Percentiles rank a stretch among this genome's conserved stretches.
Conservation (phyloP, 1,140 invertebrate species). For the Harpegnathos saltator region DNA sequence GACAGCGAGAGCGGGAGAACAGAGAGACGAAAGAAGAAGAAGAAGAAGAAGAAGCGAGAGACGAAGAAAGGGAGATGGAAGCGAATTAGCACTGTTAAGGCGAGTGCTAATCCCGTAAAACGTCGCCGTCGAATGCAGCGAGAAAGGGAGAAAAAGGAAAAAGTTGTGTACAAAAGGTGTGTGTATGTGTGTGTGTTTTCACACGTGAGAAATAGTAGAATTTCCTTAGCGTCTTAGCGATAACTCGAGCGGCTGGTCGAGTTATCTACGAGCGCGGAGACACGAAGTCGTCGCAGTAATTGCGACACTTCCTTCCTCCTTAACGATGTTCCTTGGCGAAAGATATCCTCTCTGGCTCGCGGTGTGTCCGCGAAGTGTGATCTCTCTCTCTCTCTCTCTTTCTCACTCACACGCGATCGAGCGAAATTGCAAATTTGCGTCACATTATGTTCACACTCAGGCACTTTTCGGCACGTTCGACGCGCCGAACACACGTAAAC, state of each 20-base stretch:
- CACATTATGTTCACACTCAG: constrained; percentile 61
- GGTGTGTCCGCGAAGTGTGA: background rate
- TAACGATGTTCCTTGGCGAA: background rate
- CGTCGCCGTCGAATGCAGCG: constrained; percentile 16
- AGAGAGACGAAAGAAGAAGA: constrained; percentile 32
- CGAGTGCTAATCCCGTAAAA: constrained; percentile 35
- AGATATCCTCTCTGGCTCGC: background rate
- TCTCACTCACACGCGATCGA: background rate
- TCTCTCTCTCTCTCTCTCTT: background rate
- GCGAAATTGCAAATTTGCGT: constrained; percentile 41
- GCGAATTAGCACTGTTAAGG: constrained; percentile 41
- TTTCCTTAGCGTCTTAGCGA: constrained; percentile 1
- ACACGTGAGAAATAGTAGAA: background rate
- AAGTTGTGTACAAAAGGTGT: no score
- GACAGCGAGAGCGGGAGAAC: background rate
- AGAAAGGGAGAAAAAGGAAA: background rate
- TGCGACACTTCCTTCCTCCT: background rate
- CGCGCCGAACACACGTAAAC: constrained; percentile 49
- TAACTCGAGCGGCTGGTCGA: background rate
- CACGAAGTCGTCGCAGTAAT: background rate
- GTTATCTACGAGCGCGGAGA: background rate
- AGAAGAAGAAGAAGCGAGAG: no score
- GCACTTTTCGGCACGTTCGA: constrained; percentile 64
- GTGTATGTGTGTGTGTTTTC: background rate
- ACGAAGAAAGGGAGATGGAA: constrained; percentile 26